Evolutionary conservation across 1,140 invertebrate genomes (phyloP), one percentile per base, ranked within the genome.

Genomic region (Saccostrea echinata): DNA sequence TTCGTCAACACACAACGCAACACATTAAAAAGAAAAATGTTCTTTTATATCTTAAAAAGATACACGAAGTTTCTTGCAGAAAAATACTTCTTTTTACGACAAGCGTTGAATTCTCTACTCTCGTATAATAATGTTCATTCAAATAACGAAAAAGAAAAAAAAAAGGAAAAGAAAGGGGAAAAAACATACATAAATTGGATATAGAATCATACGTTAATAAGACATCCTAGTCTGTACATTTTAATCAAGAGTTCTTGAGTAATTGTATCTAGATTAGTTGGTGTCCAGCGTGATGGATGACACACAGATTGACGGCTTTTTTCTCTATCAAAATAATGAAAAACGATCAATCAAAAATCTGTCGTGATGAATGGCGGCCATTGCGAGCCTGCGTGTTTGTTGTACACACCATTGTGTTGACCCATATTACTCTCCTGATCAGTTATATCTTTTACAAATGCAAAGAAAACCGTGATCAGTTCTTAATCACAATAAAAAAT

Each of bases 241-340:
- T 76, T 76, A 76, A 76, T 76, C 68, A 76, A 76, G 55, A 76
- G 68, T 76, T 76, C 55, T 27, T 76, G 68, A 33, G 27, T 76
- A 76, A 76, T 76, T 76, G 68, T 76, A 13, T 27, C 27, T 76
- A 76, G 68, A 76, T 76, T 76, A 76, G 68, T 76, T 76, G 68
- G 68, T 76, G 68, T 76, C 68, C 68, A 76, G 27, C 13, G 13
- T 76, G 68, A 76, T 76, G 68, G 27, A 76, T 76, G 11, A n/a
- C 18, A 11, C 27, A 30, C 16, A 76, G 68, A 76, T 33, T 76
- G 68, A 33, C 68, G 68, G 27, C 33, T 76, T 76, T 76, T 76
- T 76, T 18, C 68, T 76, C 27, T 76, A 76, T 76, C 68, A 76
- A 76, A 76, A 76, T 76, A 76, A 76, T 76, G 68, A 76, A 76